Base-by-base conservation (phyloP, 2,888 invertebrate genomes). In the Oligia fasciuncula region DNA sequence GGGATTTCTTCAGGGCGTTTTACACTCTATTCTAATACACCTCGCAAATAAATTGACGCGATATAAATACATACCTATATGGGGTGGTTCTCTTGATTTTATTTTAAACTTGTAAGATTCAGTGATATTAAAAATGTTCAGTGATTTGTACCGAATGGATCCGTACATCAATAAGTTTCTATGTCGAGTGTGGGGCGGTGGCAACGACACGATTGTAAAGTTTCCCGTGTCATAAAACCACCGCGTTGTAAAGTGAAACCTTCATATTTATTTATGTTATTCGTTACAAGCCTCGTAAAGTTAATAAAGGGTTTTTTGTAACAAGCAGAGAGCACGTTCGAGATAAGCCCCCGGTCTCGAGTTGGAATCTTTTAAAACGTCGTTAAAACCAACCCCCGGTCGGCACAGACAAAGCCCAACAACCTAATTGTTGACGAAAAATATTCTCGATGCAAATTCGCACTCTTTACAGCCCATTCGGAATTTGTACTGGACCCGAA, bases 381-480 rank as follows among this genome's bases (percentile, higher is more conserved):
- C 96, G 96, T 96, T 96, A 96, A 96, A 96, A 92, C 94, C 94
- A 94, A 95, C 95, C 96, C 95, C 94, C 91, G 93, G 92, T 91
- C 91, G 90, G 90, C 89, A 91, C 94, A 96, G 95, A 96, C 96
- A 96, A 96, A 93, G 94, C 94, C 93, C 93, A 93, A 93, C 94
- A 91, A 93, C 93, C 95, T 96, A 96, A 96, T 96, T 96, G 96
- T 95, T 96, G 95, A 95, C 95, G 96, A 95, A 96, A 96, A 96
- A 96, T 96, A 96, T 96, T 95, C 95, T 94, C 95, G 94, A 96
- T 96, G 96, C 96, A 96, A 97, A 97, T 97, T 96, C 95, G 89
- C 94, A 94, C 95, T 94, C 94, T 96, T 96, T 95, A 96, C 95
- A 95, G 95, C 94, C 95, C 94, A 96, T 96, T 96, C 92, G 90